Conservation (phyloP, 2,888 invertebrate species). For the Apocheima hispidaria region DNA sequence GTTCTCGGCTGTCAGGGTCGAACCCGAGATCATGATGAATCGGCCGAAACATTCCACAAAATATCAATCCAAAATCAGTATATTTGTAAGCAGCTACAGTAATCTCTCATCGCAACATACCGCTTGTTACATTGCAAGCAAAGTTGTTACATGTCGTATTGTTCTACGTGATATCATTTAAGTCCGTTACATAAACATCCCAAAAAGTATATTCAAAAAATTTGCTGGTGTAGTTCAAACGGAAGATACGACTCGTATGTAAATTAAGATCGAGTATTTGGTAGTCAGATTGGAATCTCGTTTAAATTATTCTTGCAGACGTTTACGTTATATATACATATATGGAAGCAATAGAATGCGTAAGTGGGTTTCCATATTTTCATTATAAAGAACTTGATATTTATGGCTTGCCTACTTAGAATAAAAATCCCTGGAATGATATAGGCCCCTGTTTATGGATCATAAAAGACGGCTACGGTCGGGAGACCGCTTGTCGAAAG, state of each 20-base stretch:
- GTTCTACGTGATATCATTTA: conserved; percentile 4
- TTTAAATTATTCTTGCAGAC: conserved; percentile 22
- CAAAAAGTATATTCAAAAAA: too few relatives aligned
- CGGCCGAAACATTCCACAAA: conserved; percentile 13
- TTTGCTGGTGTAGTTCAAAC: background rate
- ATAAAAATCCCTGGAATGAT: conserved; percentile 61
- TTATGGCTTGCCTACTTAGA: conserved; percentile 56
- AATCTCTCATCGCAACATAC: conserved; percentile 14
- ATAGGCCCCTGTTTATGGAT: conserved; percentile 61
- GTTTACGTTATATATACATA: conserved; percentile 16
- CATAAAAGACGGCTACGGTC: conserved; percentile 56
- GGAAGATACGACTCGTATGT: background rate
- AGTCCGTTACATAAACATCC: too few relatives aligned
- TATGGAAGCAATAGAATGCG: conserved; percentile 38
- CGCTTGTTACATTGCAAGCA: conserved; percentile 1
- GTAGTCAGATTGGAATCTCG: conserved; percentile 18
- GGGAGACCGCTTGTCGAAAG: conserved; percentile 51
- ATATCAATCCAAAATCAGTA: conserved; percentile 20
- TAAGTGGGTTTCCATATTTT: conserved; percentile 53
- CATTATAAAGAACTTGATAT: conserved; percentile 59
- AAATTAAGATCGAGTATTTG: conserved; percentile 10
- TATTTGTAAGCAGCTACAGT: conserved; percentile 8
- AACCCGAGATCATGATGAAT: conserved; percentile 23
- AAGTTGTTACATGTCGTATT: conserved; percentile 17
- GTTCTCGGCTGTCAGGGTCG: conserved; percentile 17